Evolutionary conservation across 1,140 invertebrate genomes (phyloP), one percentile per base, ranked within the genome.

Genomic region (Laupala kohalensis): DNA sequence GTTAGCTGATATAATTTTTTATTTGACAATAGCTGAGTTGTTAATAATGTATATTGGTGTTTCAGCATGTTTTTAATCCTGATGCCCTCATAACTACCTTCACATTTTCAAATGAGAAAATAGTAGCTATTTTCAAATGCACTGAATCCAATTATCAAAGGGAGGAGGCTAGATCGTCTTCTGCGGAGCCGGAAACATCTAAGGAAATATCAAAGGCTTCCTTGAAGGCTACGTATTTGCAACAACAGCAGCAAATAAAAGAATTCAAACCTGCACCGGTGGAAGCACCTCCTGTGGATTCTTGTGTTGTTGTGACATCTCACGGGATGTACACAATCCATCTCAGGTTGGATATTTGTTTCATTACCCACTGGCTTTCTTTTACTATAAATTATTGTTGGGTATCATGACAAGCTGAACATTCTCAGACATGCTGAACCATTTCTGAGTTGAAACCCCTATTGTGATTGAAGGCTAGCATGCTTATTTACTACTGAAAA

Each of bases 291-390:
- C 79, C 78, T 73, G 78, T 87, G 64, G 87, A 88, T 83, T 86
- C 88, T 4, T 92, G 90, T 79, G 81, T 91, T 75, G 80, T 92
- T 70, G 84, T 92, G 25, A 91, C 89, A 53, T 87, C 87, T 79
- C 81, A 80, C 75, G 84, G 84, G 76, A 83, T 91, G 64, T 92
- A 90, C 80, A 86, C 87, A 78, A 82, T 91, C 75, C 81, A 84
- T 76, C 80, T 91, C 25, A 87, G 86, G 89, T 89, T 76, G 29
- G 19, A 6, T 26, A 26, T 66, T 24, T 25, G 76, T 74, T 74
- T 37, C 53, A 62, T 70, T n/a, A n/a, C 62, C 62, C n/a, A n/a
- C 62, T 15, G 13, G n/a, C 62, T 63, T 63, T 63, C n/a, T 63
- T 13, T 15, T 63, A 15, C 62, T 63, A 15, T 63, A n/a, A 13